phyloP scores from a whole-genome alignment of 2,113 vertebrate genomes.

The Silurus asotus region DNA sequence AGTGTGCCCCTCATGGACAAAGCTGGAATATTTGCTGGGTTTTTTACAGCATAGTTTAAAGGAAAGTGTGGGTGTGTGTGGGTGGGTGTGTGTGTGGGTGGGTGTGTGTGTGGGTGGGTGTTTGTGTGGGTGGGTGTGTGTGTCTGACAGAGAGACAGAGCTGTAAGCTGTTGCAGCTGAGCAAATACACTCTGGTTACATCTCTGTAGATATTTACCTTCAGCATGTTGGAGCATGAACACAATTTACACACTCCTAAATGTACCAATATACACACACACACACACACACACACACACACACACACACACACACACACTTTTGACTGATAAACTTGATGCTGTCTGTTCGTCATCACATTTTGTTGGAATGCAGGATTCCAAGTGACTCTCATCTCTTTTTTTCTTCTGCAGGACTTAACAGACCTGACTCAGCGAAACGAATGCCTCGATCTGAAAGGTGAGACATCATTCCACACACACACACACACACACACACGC shows the following conservation, averaged over 20 bases:
- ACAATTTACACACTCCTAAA: neutral
- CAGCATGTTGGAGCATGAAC: neutral
- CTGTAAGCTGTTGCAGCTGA: neutral
- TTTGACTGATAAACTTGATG: neutral
- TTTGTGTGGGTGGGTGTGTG: neutral
- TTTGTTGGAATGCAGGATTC: neutral
- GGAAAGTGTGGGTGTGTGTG: neutral
- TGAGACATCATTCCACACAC: neutral
- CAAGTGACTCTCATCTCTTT: neutral
- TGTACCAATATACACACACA: neutral
- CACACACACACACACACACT: neutral
- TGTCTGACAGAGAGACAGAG: neutral
- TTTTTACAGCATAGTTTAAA: neutral
- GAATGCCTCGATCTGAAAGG: slow-evolving; percentile 58
- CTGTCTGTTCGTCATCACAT: neutral
- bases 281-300: neutral
- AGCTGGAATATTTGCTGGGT: neutral
- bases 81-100: neutral
- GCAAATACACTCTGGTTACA: neutral
- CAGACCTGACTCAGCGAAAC: slow-evolving; percentile 56
- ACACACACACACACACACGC: slow-evolving; percentile 14
- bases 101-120: neutral
- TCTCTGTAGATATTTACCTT: neutral
- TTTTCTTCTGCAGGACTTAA: slow-evolving; percentile 40
- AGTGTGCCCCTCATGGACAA: slow-evolving; percentile 4